A percentile compares a stretch with the other conserved stretches of the same genome.
phyloP scores from a whole-genome alignment of 2,888 invertebrate genomes.

The Gari tellinella region DNA sequence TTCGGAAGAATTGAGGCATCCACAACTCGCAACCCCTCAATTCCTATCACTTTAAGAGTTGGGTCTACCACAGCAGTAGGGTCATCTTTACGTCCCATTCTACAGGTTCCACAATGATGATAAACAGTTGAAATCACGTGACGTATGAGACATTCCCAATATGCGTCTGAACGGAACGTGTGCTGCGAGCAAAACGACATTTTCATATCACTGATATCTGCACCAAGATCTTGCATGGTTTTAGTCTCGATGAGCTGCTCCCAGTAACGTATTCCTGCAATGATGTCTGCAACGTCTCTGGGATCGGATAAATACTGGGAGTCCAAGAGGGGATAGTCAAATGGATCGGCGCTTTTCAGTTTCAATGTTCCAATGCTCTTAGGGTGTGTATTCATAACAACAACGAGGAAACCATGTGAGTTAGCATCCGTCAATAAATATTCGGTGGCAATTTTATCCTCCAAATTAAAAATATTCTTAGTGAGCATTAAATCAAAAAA shows the following conservation, averaged over 20 bases:
- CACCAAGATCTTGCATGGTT: conserved; percentile 48
- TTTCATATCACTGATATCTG: conserved; percentile 25
- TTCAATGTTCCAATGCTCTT: conserved; percentile 92
- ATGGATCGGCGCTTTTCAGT: conserved; percentile 90
- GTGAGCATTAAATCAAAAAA: conserved; percentile 13
- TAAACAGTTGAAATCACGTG: conserved; percentile 40
- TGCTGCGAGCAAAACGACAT: conserved; percentile 42
- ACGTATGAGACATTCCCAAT: conserved; percentile 55
- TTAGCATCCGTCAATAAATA: conserved; percentile 14
- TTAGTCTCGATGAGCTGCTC: conserved; percentile 42
- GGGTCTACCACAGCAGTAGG: conserved; percentile 88
- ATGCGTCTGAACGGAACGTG: conserved; percentile 47
- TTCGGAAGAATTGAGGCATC: conserved; percentile 55
- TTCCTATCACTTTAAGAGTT: conserved; percentile 72
- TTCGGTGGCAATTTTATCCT: conserved; percentile 31
- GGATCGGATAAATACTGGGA: conserved; percentile 92
- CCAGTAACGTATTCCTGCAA: conserved; percentile 41
- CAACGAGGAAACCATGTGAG: conserved; percentile 75
- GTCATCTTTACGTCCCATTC: conserved; percentile 87
- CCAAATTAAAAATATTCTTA: conserved; percentile 21
- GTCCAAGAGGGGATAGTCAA: conserved; percentile 92
- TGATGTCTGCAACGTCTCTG: conserved; percentile 86
- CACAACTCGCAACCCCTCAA: conserved; percentile 35
- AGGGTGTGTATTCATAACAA: conserved; percentile 84
- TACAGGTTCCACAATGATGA: conserved; percentile 91